Base-by-base conservation (phyloP, 1,140 invertebrate species). In the Leptopilina clavipes region DNA sequence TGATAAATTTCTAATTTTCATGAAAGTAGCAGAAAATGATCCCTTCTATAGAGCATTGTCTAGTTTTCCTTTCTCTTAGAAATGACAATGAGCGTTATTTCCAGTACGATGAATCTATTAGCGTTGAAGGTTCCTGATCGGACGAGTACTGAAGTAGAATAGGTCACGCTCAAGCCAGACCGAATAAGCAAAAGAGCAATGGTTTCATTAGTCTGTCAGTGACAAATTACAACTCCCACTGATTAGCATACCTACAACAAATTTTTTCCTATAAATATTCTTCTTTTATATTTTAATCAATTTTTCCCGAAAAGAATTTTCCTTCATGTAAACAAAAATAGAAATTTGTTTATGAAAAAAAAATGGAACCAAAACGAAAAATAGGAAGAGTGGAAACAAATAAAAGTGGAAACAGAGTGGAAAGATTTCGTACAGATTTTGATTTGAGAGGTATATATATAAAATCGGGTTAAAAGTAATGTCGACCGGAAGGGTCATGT, bases 31-130 rank as follows among this genome's bases (percentile, higher is more conserved):
- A 65, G 22, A 31, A 25, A 6, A 14, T 14, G 11, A 22, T 31
- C 22, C 25, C 11, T 8, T n/a, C 25, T 65, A 2, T 5, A 7
- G 1, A n/a, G 11, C 59, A 65, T 65, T 65, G 59, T 37, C 11
- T 65, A 65, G 14, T 12, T 65, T 65, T 65, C 25, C 59, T 65
- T 65, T 65, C 59, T 65, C 59, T 65, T 31, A 37, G 14, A 10
- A 65, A 6, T 65, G 25, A 65, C 59, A 65, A 65, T 65, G 59
- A 65, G 59, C 22, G 59, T 65, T 65, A 65, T 65, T 65, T 65
- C 25, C 59, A 65, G 59, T 14, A 12, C 59, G 25, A 65, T 65
- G 25, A 65, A 12, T 25, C 25, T n/a, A 65, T 65, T 65, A 65
- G 14, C 59, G 11, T 65, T n/a, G 25, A 31, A 65, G 25, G 22